Base-by-base conservation (phyloP, 2,113 vertebrate species). In the Meleagris gallopavo region DNA sequence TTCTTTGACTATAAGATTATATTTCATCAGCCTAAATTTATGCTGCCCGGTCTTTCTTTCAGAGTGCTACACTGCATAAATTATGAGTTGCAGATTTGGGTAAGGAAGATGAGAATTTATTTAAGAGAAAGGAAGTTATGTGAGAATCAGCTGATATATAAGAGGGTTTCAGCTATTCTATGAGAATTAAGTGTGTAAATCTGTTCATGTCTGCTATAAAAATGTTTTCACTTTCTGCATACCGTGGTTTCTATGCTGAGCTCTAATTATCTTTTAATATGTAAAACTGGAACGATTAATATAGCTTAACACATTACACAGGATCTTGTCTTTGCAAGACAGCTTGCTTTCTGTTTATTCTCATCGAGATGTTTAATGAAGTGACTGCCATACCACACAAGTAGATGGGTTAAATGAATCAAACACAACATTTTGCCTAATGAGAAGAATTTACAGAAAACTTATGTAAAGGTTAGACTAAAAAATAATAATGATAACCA, bases 331-430 rank as follows among this genome's bases (percentile, higher is more conserved):
- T 89, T 81, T 90, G 52, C 74, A 88, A 96, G 86, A 83, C 90
- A 94, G 72, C 73, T 95, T 97, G 83, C 65, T 95, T 95, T 94
- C 83, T 94, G 79, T 93, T 89, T 96, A 77, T 78, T 57, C 82
- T 93, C 90, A 83, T 90, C 40, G 67, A 88, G 92, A 84, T 83
- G 54, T 89, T 95, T 95, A 96, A 94, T 94, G 91, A 97, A 96
- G 94, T 84, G 88, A 75, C 92, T 94, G 91, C 78, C 81, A 67
- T 61, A 91, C 88, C 81, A 69, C 72, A 90, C 72, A 86, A 95
- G 41, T 83, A 86, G 84, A 74, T 94, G 84, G 69, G 83, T 94
- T 97, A 94, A 95, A 89, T 83, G 74, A 93, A 95, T 97, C 82
- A 96, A 96, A 95, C 76, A 90, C 58, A 87, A 55, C 57, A 41